Evolutionary conservation across 2,113 vertebrate species (phyloP).

Genomic region (Lepisosteus oculatus): DNA sequence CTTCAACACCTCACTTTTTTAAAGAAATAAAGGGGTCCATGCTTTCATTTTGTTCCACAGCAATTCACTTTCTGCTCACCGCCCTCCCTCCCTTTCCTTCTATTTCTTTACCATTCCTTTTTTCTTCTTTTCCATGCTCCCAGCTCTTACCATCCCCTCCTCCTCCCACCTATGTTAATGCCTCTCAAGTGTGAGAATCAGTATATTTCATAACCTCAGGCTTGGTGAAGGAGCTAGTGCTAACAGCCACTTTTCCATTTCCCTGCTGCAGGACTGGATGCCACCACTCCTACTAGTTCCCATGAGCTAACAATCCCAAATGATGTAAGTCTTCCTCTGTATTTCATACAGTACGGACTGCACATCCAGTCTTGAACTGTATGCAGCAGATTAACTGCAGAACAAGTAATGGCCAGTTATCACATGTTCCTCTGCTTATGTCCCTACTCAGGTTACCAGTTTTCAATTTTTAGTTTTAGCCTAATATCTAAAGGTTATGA

Average conservation of each 20-base stretch:
- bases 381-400: too few species aligned
- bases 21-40: background rate
- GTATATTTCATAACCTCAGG: background rate
- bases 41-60: background rate
- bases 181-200: constrained; percentile 7
- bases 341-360: background rate
- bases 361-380: too few species aligned
- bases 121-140: constrained; percentile 35
- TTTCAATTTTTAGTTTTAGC: too few species aligned
- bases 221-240: constrained; percentile 19
- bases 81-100: too few species aligned
- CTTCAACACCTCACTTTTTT: background rate
- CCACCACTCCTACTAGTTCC: constrained; percentile 80
- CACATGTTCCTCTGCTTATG: too few species aligned
- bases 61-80: background rate
- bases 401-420: too few species aligned
- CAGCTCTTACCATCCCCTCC: constrained; percentile 52
- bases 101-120: background rate
- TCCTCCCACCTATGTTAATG: constrained; percentile 46
- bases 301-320: constrained; percentile 92
- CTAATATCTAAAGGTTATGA: too few species aligned
- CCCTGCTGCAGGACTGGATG: constrained; percentile 82
- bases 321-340: constrained; percentile 75
- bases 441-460: too few species aligned
- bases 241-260: constrained; percentile 44